Conservation (phyloP, 2,888 invertebrate genomes). For the Leptopilina drosophilae region DNA sequence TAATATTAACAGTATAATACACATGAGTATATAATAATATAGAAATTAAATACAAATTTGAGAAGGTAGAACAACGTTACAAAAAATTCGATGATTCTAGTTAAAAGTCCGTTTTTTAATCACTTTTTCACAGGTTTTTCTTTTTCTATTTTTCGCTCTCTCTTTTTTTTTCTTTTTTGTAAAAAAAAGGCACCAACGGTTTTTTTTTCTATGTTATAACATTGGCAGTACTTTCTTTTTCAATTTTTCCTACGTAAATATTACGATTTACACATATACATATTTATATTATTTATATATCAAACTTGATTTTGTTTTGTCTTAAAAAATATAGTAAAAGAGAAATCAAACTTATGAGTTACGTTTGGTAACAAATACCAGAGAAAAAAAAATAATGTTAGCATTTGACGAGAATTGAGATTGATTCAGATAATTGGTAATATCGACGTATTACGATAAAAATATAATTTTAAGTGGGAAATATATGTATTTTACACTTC, state of each 20-base stretch:
- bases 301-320: slow-evolving; percentile 30
- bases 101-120: slow-evolving; percentile 28
- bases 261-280: slow-evolving; percentile 35
- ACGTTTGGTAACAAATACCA: slow-evolving; percentile 25
- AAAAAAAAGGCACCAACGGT: slow-evolving; percentile 34
- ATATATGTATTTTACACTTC: too few relatives aligned
- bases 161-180: neutral
- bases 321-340: slow-evolving; percentile 37
- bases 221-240: slow-evolving; percentile 18
- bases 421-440: neutral
- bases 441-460: too few relatives aligned
- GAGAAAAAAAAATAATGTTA: slow-evolving; percentile 6
- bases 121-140: neutral
- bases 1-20: neutral
- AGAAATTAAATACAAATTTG: slow-evolving; percentile 29
- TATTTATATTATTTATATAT: slow-evolving; percentile 37
- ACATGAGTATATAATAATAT: neutral
- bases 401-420: slow-evolving; percentile 21
- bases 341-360: slow-evolving; percentile 32
- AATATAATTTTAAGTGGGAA: too few relatives aligned
- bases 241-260: neutral
- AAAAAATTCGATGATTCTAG: slow-evolving; percentile 24
- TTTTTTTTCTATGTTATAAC: neutral
- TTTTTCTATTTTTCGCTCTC: neutral
- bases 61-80: neutral